Conservation (phyloP, 1,140 invertebrate species). For the Agrypnia vestita region DNA sequence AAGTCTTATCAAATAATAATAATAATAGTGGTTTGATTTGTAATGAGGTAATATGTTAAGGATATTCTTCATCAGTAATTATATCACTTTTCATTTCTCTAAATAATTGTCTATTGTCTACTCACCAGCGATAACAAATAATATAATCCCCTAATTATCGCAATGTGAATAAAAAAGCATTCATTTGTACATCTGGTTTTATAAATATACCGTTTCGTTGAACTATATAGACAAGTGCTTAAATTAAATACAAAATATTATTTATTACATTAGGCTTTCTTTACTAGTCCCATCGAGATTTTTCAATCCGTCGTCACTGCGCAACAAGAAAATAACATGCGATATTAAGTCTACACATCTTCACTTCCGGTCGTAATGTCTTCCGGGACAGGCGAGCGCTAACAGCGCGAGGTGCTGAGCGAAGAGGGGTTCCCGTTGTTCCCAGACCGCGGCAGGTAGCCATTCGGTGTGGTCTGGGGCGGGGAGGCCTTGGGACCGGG, state of each 20-base stretch:
- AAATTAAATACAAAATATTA: conserved; percentile 43
- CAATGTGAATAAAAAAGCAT: conserved; percentile 36
- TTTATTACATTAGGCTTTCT: conserved; percentile 25
- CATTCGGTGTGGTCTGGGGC: conserved; percentile 45
- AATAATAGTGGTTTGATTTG: conserved; percentile 53
- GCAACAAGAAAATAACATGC: neutral
- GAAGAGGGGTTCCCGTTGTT: conserved; percentile 58
- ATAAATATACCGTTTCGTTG: conserved; percentile 39
- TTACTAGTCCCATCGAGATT: conserved; percentile 8
- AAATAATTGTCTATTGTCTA: conserved; percentile 36
- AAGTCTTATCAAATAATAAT: conserved; percentile 52
- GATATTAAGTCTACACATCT: neutral
- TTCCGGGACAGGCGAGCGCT: neutral
- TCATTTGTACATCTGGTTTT: conserved; percentile 57
- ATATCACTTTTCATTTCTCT: conserved; percentile 38
- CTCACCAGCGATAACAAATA: conserved; percentile 19
- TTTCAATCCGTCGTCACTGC: neutral
- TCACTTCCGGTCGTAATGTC: too few species aligned
- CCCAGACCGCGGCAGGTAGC: conserved; percentile 40
- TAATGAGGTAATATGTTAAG: conserved; percentile 60
- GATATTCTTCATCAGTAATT: conserved; percentile 52
- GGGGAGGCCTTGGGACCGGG: neutral
- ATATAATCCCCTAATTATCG: conserved; percentile 20
- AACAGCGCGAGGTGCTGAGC: conserved; percentile 51
- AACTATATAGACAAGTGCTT: conserved; percentile 38